Evolutionary conservation across 2,888 invertebrate genomes (phyloP).

Genomic region (Hipparchia semele): DNA sequence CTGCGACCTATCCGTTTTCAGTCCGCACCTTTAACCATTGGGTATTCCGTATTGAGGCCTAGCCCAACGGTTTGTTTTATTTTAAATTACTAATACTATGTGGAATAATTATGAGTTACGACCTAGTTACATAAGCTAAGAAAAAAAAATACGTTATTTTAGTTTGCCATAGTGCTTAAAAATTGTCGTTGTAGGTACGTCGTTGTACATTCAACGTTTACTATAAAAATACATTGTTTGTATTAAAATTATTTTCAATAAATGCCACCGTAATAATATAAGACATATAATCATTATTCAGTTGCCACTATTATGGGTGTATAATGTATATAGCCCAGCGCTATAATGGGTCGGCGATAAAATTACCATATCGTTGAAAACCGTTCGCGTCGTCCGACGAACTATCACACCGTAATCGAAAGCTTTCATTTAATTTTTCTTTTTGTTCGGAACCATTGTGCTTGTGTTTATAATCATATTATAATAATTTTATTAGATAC

Average conservation of each 20-base stretch:
- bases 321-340: constrained; percentile 3
- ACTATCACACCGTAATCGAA: constrained; percentile 6
- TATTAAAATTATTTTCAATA: constrained; percentile 2
- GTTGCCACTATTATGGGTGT: constrained; percentile 13
- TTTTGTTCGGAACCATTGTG: background rate
- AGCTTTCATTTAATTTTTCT: background rate
- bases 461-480: too few relatives aligned
- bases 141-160: too few relatives aligned
- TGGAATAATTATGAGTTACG: too few relatives aligned
- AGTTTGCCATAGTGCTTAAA: background rate
- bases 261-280: constrained; percentile 11
- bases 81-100: too few relatives aligned
- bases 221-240: background rate
- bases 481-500: too few relatives aligned
- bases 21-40: too few relatives aligned
- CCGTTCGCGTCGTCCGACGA: constrained; percentile 7
- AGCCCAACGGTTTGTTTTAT: too few relatives aligned
- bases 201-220: background rate
- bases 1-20: too few relatives aligned
- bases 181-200: background rate
- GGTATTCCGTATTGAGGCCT: too few relatives aligned
- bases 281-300: constrained; percentile 7
- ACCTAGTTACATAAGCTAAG: too few relatives aligned
- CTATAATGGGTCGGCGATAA: constrained; percentile 21
- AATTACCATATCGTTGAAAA: constrained; percentile 26